These are phyloP conservation scores for Agrotis exclamationis DNA, from an alignment of 2,888 invertebrate genomes.

Conservation along the genomic window DNA sequence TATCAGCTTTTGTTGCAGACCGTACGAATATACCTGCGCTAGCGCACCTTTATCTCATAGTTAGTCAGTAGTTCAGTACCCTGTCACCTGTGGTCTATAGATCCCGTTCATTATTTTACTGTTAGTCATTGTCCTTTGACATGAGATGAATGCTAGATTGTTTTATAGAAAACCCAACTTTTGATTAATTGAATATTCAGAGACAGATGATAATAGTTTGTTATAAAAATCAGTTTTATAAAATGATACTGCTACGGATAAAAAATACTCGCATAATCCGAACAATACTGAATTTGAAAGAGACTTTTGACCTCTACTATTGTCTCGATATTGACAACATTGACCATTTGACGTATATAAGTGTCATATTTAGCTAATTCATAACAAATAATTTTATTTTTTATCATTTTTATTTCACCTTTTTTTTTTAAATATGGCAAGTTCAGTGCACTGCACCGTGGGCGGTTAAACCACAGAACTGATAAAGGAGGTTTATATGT, in stretches of 20 bases:
- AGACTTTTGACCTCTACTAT: not conserved
- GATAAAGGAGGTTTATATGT: too few species aligned
- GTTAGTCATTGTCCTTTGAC: conserved; percentile 49
- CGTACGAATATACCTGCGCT: conserved; percentile 27
- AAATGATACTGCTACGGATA: not conserved
- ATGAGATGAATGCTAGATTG: conserved; percentile 28
- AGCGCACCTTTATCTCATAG: conserved; percentile 49
- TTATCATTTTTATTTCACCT: too few species aligned
- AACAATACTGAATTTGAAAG: not conserved
- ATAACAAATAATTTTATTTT: too few species aligned
- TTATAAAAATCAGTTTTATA: not conserved
- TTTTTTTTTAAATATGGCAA: too few species aligned
- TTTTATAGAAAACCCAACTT: conserved; percentile 10
- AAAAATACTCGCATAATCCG: not conserved
- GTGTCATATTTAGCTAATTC: too few species aligned
- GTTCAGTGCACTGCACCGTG: too few species aligned
- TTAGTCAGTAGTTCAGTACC: conserved; percentile 41
- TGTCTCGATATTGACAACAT: not conserved
- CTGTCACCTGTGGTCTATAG: conserved; percentile 40
- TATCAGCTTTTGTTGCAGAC: not conserved
- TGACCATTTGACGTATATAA: too few species aligned
- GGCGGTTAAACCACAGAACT: too few species aligned
- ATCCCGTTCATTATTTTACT: conserved; percentile 46
- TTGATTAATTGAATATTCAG: conserved; percentile 12
- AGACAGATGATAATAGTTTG: not conserved